phyloP scores from a whole-genome alignment of 2,888 invertebrate species.

The Synergus itoensis region DNA sequence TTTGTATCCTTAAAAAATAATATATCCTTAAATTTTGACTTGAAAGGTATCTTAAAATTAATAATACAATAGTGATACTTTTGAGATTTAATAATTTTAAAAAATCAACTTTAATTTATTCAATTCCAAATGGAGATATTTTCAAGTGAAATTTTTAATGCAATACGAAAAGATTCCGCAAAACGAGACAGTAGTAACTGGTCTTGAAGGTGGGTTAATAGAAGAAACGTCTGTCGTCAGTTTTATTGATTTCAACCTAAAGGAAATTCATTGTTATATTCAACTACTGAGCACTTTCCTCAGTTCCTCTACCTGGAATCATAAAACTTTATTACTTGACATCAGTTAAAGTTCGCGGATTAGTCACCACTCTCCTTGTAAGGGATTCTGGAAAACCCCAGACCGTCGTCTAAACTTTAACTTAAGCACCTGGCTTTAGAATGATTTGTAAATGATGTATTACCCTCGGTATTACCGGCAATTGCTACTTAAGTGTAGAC shows the following conservation, averaged over 20 bases:
- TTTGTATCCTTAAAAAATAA: not conserved
- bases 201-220: too few relatives aligned
- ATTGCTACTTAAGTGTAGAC: not conserved
- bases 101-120: too few relatives aligned
- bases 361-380: not conserved
- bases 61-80: too few relatives aligned
- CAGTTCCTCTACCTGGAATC: not conserved
- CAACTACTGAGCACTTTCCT: not conserved
- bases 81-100: too few relatives aligned
- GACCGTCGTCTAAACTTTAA: not conserved
- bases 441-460: not conserved
- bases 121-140: too few relatives aligned
- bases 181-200: not conserved
- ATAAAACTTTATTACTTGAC: not conserved
- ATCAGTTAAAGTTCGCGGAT: not conserved
- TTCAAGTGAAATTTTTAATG: too few relatives aligned
- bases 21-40: not conserved
- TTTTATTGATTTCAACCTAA: not conserved
- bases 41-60: not conserved
- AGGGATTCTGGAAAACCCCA: not conserved
- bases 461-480: not conserved
- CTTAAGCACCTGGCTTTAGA: not conserved
- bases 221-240: not conserved
- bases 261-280: not conserved
- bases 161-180: not conserved